phyloP scores from a whole-genome alignment of 2,113 vertebrate genomes.

The Rhinoderma darwinii region DNA sequence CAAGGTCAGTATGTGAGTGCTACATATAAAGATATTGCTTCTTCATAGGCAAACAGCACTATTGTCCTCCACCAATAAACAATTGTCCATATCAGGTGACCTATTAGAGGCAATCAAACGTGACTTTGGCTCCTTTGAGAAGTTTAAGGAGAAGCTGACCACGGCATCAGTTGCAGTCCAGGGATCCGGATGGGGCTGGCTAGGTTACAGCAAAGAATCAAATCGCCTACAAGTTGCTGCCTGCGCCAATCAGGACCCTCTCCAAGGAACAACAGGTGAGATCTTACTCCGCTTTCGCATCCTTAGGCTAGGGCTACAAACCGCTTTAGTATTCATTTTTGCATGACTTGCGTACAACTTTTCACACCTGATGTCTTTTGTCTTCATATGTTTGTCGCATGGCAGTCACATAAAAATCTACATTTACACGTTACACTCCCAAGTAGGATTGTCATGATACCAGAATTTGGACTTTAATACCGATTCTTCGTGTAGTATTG shows the following conservation, averaged over 20 bases:
- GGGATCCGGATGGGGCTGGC: slow-evolving; percentile 97
- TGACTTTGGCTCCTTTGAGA: slow-evolving; percentile 93
- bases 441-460: too few relatives aligned
- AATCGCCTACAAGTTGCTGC: slow-evolving; percentile 82
- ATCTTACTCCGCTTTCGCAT: background rate
- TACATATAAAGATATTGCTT: background rate
- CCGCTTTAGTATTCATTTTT: too few relatives aligned
- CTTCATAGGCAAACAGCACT: background rate
- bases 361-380: too few relatives aligned
- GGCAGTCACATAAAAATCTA: too few relatives aligned
- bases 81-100: slow-evolving; percentile 76
- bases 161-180: slow-evolving; percentile 88
- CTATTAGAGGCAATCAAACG: slow-evolving; percentile 89
- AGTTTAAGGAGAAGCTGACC: slow-evolving; percentile 92
- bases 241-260: slow-evolving; percentile 93
- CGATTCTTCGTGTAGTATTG: too few relatives aligned
- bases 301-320: too few relatives aligned
- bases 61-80: background rate
- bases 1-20: slow-evolving; percentile 76
- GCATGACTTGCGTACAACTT: too few relatives aligned
- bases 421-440: too few relatives aligned
- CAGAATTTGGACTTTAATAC: too few relatives aligned
- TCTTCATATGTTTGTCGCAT: too few relatives aligned
- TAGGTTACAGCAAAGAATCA: slow-evolving; percentile 88
- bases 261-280: slow-evolving; percentile 94